phyloP scores from a whole-genome alignment of 2,113 vertebrate genomes.

The Ibidorhyncha struthersii region DNA sequence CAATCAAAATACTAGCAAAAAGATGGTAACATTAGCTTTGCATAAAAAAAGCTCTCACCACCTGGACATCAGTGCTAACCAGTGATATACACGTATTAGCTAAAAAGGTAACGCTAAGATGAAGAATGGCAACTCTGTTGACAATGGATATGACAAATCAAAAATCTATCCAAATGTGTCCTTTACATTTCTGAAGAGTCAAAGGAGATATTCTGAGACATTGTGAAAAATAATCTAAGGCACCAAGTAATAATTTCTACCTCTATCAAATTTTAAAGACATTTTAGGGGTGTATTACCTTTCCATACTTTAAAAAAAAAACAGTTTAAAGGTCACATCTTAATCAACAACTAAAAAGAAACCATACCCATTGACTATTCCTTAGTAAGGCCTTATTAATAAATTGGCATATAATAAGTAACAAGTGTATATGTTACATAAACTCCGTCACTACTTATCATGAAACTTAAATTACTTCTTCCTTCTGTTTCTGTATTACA shows the following conservation, averaged over 20 bases:
- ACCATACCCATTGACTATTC: not conserved
- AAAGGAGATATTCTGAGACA: not conserved
- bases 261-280: not conserved
- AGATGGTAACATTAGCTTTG: not conserved
- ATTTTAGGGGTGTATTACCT: not conserved
- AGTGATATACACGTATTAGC: not conserved
- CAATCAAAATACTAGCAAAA: not conserved
- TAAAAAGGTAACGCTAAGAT: not conserved
- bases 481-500: not conserved
- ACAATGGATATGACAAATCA: accelerated
- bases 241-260: not conserved
- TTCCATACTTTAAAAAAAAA: not conserved
- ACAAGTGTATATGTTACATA: not conserved
- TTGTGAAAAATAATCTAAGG: not conserved
- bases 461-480: not conserved
- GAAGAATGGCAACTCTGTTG: not conserved
- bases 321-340: not conserved
- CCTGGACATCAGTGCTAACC: not conserved
- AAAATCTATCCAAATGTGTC: not conserved
- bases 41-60: not conserved
- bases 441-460: not conserved
- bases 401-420: not conserved
- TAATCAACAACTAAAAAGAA: not conserved
- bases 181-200: not conserved
- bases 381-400: not conserved